Percentiles rank a stretch among this genome's conserved stretches.
Conservation (phyloP, 2,797 vertebrate species). For the Cyprinodon diabolis region DNA sequence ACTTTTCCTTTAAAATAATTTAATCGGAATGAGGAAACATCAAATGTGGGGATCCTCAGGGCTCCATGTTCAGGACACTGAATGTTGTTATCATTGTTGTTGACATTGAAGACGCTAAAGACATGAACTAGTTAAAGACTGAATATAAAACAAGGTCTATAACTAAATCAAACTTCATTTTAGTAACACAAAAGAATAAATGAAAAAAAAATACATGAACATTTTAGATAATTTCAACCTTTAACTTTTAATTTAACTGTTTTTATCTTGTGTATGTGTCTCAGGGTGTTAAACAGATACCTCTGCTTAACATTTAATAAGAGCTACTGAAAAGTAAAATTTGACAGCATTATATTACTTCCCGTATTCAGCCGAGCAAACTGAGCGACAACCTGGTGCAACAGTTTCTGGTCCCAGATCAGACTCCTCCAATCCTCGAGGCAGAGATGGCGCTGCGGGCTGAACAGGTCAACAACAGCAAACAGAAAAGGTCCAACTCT, state of each 20-base stretch:
- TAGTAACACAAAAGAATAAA: too few species aligned
- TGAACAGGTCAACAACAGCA: conserved; percentile 54
- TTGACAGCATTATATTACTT: background rate
- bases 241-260: background rate
- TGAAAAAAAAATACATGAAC: too few species aligned
- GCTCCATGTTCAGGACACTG: background rate
- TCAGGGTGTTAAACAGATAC: background rate
- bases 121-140: too few species aligned
- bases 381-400: conserved; percentile 80
- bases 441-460: conserved; percentile 71
- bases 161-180: too few species aligned
- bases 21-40: background rate
- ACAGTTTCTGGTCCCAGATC: conserved; percentile 78
- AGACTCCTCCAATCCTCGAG: conserved; percentile 75
- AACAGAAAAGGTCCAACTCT: conserved; percentile 38
- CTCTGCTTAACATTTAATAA: background rate
- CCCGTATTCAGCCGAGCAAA: conserved; percentile 72
- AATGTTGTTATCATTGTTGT: background rate
- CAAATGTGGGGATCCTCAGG: background rate
- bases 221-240: too few species aligned
- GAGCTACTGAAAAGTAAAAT: background rate
- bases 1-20: too few species aligned
- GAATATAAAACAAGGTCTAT: too few species aligned
- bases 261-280: background rate
- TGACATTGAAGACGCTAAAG: background rate